Evolutionary conservation across 2,888 invertebrate genomes (phyloP).

Genomic region (Dasypogon diadema): DNA sequence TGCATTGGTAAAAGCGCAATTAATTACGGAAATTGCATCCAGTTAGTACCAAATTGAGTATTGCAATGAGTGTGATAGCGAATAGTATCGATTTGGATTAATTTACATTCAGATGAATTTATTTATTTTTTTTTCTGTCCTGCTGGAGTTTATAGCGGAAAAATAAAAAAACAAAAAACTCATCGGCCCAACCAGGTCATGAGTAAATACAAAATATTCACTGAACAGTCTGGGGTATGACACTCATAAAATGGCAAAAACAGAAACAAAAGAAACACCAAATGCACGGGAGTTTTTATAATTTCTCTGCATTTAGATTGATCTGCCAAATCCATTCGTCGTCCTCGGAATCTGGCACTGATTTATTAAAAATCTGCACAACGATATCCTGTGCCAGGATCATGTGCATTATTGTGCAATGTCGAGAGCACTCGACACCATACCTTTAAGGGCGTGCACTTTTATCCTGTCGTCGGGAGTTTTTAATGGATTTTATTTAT

Average conservation of each 20-base stretch:
- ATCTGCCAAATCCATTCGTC: slow-evolving; percentile 35
- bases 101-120: not conserved
- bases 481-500: slow-evolving; percentile 1
- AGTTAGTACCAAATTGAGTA: not conserved
- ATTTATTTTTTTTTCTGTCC: not conserved
- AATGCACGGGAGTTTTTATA: not conserved
- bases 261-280: not conserved
- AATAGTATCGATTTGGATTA: slow-evolving; percentile 2
- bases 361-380: slow-evolving; percentile 10
- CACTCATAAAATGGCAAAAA: not conserved
- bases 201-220: too few species aligned
- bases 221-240: not conserved
- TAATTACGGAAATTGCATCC: not conserved
- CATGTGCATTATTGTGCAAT: not conserved
- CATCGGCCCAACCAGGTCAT: not conserved
- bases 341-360: slow-evolving; percentile 1
- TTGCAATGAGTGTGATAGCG: not conserved
- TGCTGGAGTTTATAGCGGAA: not conserved
- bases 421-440: not conserved
- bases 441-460: not conserved
- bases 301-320: slow-evolving; percentile 14
- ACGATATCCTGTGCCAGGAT: not conserved
- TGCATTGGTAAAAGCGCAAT: not conserved
- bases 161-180: too few species aligned
- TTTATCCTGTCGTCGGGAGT: not conserved